Conservation (phyloP, 64 coral and sea anemone genomes). For the Acropora tenuis region DNA sequence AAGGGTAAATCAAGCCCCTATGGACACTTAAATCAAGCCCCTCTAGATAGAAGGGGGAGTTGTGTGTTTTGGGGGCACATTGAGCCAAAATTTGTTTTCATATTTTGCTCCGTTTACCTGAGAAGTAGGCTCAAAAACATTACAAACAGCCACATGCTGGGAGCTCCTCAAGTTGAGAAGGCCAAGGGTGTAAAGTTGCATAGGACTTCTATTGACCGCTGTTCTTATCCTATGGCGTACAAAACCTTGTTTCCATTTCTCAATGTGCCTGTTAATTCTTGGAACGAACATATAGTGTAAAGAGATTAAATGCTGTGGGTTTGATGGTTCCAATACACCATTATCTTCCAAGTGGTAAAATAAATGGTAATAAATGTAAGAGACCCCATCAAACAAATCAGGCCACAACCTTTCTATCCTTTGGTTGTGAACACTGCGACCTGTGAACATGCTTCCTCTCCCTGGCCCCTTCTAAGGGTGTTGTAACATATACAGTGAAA, state of each 20-base stretch:
- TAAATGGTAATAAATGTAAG: neutral
- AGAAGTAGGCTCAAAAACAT: too few species aligned
- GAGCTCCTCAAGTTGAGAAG: slow-evolving; percentile 25
- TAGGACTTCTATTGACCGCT: slow-evolving; percentile 39
- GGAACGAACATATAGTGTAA: slow-evolving; percentile 49
- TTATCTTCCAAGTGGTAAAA: slow-evolving; percentile 7
- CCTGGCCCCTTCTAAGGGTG: too few species aligned
- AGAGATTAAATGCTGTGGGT: slow-evolving; percentile 37
- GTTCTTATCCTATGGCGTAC: slow-evolving; percentile 39
- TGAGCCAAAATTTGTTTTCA: too few species aligned
- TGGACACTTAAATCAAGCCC: too few species aligned
- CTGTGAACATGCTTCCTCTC: too few species aligned
- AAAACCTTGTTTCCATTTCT: slow-evolving; percentile 42
- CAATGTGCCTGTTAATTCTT: slow-evolving; percentile 46
- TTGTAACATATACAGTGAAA: too few species aligned
- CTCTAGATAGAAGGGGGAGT: too few species aligned
- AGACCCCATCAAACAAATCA: neutral
- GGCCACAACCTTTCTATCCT: neutral
- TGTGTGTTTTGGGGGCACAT: too few species aligned
- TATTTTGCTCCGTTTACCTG: too few species aligned
- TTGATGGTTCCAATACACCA: slow-evolving; percentile 38
- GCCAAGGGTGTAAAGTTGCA: slow-evolving; percentile 38
- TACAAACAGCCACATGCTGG: too few species aligned
- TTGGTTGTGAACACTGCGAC: neutral
- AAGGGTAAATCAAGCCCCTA: too few species aligned